Base-by-base conservation (phyloP, 2,113 vertebrate genomes). In the Melanerpes formicivorus region DNA sequence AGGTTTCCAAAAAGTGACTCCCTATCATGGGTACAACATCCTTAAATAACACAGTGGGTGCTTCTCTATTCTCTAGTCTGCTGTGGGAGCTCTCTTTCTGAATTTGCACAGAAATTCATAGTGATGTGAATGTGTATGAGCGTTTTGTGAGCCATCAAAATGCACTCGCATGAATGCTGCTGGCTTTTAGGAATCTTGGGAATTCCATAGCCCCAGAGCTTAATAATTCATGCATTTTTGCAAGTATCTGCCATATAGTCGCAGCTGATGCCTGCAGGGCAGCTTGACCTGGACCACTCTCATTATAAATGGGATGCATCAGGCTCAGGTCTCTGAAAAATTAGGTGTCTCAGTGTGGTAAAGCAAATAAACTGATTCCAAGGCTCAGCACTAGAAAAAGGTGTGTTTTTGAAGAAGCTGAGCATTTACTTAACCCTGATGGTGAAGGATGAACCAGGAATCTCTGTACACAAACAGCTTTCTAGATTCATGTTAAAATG, bases 191-290 rank as follows among this genome's bases (percentile, higher is more conserved):
- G 74, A 59, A 59, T 50, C 74, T 40, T 65, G 80, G 90, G 92
- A 93, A 88, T 94, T 87, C 77, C 7, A 6, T 14, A 88, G 78
- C 15, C n/a, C 4, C 1, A 2, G 80, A 63, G n/a, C 63, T 95
- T 37, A 93, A 94, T 93, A 95, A 93, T 88, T 87, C 23, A 79
- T 93, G 29, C 4, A 2, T 92, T 76, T 88, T 90, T 88, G 80
- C 63, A 74, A 59, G 34, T 65, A 58, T 69, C 54, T 92, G 59
- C 50, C 11, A 3, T 46, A 5, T 11, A 52, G 78, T 55, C 52
- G 23, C 72, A 90, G 90, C 79, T 95, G 82, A 48, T 90, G n/a
- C 30, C 80, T 84, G 71, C 74, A 86, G 83, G 87, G 88, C 46
- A 87, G n/a, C 63, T 87, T 95, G 88, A 79, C 86, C 88, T 88